phyloP scores from a whole-genome alignment of 2,888 invertebrate species.

The Dasypolia templi region DNA sequence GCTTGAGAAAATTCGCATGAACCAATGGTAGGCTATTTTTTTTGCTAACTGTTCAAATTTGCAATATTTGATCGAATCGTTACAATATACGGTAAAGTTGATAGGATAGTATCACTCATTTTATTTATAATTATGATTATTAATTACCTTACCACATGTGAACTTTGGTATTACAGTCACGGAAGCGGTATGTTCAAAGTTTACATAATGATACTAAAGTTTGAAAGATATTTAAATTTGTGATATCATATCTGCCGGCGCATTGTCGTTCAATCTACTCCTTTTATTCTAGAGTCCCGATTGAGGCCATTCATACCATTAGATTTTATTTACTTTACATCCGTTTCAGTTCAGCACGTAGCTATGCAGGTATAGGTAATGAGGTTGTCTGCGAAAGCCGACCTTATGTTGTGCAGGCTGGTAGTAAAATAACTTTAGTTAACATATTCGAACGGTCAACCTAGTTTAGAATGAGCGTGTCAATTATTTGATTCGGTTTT shows the following conservation, averaged over 20 bases:
- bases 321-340: background rate
- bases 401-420: too few relatives aligned
- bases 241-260: background rate
- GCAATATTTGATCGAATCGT: slow-evolving; percentile 5
- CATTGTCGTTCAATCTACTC: background rate
- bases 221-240: background rate
- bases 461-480: too few relatives aligned
- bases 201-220: background rate
- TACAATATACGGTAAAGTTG: background rate
- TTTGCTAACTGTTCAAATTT: too few relatives aligned
- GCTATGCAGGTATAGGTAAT: too few relatives aligned
- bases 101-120: slow-evolving; percentile 13
- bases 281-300: background rate
- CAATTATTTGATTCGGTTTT: too few relatives aligned
- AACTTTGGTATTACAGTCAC: slow-evolving; percentile 15
- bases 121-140: background rate
- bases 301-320: background rate
- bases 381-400: too few relatives aligned
- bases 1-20: background rate
- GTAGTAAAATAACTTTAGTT: too few relatives aligned
- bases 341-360: background rate
- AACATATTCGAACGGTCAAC: too few relatives aligned
- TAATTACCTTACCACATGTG: background rate
- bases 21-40: background rate
- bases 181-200: slow-evolving; percentile 13